Evolutionary conservation across 2,113 vertebrate genomes (phyloP), one percentile per base, ranked within the genome.

Genomic region (Charadrius vociferus): DNA sequence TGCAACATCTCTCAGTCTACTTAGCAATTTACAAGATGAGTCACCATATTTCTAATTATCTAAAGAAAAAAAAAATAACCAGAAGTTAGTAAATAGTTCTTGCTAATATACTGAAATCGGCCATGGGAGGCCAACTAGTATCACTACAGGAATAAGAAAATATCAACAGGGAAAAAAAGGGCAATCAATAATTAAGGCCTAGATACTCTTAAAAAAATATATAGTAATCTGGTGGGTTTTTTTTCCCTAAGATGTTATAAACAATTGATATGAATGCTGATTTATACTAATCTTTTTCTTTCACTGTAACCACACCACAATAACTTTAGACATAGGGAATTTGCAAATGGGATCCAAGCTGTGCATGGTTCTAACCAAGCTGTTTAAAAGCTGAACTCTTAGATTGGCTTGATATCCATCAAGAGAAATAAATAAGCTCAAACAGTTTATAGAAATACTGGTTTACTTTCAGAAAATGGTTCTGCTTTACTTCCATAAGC

Each of bases 311-410:
- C 30, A 82, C 34, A 85, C 9, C 24, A 32, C 30, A 70, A 7
- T 63, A 87, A 63, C 36, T 85, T 75, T 10, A 83, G 62, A 83
- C 50, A 75, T n/a, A 55, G 1, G 11, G 72, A 79, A 47, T 93
- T 91, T 70, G 63, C 67, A 94, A 94, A 90, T 62, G 41, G 32
- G 71, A 74, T 86, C 56, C 85, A 94, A 95, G 32, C 20, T 93
- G 45, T 78, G 41, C 3, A 1, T 59, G 36, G 14, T 52, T 85
- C 58, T 82, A 73, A 87, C 10, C 15, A 66, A 90, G 37, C 43
- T 68, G 66, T 43, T 91, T 63, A 81, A 95, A 92, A 43, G 16
- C n/a, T 81, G 52, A 81, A 59, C 11, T 79, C 7, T 55, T 68
- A 86, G 82, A 63, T 45, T 66, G 29, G 23, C 67, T 74, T 53